Evolutionary conservation across 1,140 invertebrate genomes (phyloP).

Genomic region (roundworm (Caenorhabditis elegans)): WBcel235 BX284604.4:10072501-10073000

Average conservation of each 20-base stretch:
- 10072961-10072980: too few relatives aligned
- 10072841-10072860: too few relatives aligned
- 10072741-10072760: slow-evolving; percentile 14
- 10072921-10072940: too few relatives aligned
- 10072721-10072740: not conserved
- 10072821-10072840: too few relatives aligned
- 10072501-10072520: slow-evolving; percentile 4
- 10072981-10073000: too few relatives aligned
- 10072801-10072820: not conserved
- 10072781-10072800: not conserved
- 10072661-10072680: not conserved
- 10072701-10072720: not conserved
- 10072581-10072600: not conserved
- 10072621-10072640: too few relatives aligned
- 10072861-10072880: too few relatives aligned
- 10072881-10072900: too few relatives aligned
- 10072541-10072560: not conserved
- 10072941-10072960: too few relatives aligned
- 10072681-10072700: not conserved
- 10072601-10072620: not conserved
- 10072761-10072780: slow-evolving; percentile 17
- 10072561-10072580: slow-evolving; percentile 4
- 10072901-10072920: too few relatives aligned
- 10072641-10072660: not conserved
- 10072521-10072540: not conserved